phyloP scores from a whole-genome alignment of 2,888 invertebrate genomes.

The Diabrotica balteata region DNA sequence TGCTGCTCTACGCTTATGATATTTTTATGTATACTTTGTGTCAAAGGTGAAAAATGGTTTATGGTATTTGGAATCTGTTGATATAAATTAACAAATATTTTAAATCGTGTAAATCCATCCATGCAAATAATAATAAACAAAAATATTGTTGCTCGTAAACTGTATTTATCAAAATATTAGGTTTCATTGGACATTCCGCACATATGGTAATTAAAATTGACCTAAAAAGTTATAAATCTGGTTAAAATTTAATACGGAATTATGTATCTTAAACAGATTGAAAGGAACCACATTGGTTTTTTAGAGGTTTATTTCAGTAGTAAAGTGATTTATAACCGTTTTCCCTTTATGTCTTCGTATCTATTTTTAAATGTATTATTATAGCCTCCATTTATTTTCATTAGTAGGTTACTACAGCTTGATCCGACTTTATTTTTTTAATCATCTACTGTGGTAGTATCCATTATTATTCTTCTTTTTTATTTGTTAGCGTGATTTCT shows the following conservation, averaged over 20 bases:
- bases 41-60: background rate
- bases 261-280: too few species aligned
- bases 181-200: background rate
- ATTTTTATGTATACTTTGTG: background rate
- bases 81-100: background rate
- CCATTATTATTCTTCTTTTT: too few species aligned
- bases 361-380: background rate
- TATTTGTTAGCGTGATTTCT: too few species aligned
- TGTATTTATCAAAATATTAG: slow-evolving; percentile 5
- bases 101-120: background rate
- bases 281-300: too few species aligned
- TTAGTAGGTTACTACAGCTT: too few species aligned
- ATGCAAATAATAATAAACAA: slow-evolving; percentile 1
- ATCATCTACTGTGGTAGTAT: too few species aligned
- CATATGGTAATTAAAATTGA: background rate
- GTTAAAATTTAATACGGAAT: too few species aligned
- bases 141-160: background rate
- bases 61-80: background rate
- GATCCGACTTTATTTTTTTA: too few species aligned
- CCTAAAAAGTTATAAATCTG: background rate
- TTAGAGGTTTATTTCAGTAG: too few species aligned
- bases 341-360: too few species aligned
- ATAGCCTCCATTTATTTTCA: background rate
- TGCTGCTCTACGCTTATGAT: background rate
- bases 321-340: too few species aligned